These are phyloP conservation scores for Pelodiscus sinensis DNA, from an alignment of 2,113 vertebrate genomes.

Conservation along the genomic window DNA sequence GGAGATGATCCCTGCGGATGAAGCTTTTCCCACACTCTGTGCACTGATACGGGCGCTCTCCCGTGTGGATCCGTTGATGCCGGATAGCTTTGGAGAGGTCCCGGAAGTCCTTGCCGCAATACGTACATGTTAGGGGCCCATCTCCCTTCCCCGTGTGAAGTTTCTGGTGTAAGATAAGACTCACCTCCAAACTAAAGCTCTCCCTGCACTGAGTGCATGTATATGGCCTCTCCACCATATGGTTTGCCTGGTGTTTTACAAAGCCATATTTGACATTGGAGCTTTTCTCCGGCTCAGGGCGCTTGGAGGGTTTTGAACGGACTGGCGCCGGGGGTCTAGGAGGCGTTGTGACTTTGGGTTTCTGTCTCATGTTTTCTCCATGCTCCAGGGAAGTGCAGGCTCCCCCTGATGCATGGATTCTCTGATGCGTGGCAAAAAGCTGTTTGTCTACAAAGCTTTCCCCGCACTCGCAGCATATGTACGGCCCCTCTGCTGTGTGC, in stretches of 20 bases:
- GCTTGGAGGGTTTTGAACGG: conserved; percentile 76
- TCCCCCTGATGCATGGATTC: conserved; percentile 42
- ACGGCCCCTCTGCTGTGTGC: conserved; percentile 78
- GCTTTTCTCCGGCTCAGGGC: conserved; percentile 76
- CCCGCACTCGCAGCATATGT: conserved; percentile 89
- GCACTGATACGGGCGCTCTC: conserved; percentile 93
- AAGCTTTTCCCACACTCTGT: conserved; percentile 91
- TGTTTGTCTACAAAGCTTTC: conserved; percentile 83
- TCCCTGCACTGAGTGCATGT: conserved; percentile 90
- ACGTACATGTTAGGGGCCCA: conserved; percentile 81
- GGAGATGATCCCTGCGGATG: conserved; percentile 90
- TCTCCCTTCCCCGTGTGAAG: conserved; percentile 82
- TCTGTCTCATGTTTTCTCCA: conserved; percentile 25
- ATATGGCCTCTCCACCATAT: conserved; percentile 86
- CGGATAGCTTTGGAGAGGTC: conserved; percentile 79
- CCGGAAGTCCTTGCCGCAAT: conserved; percentile 82
- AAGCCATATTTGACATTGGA: conserved; percentile 54
- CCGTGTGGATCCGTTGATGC: conserved; percentile 86
- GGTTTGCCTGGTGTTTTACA: conserved; percentile 71
- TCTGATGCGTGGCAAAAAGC: conserved; percentile 61
- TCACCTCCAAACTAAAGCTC: conserved; percentile 90
- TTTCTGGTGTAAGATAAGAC: conserved; percentile 90
- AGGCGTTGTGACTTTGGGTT: conserved; percentile 70
- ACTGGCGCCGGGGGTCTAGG: conserved; percentile 73
- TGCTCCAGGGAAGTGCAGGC: conserved; percentile 53